These are phyloP conservation scores for Isoperla grammatica DNA, from an alignment of 2,888 invertebrate genomes.

Conservation along the genomic window DNA sequence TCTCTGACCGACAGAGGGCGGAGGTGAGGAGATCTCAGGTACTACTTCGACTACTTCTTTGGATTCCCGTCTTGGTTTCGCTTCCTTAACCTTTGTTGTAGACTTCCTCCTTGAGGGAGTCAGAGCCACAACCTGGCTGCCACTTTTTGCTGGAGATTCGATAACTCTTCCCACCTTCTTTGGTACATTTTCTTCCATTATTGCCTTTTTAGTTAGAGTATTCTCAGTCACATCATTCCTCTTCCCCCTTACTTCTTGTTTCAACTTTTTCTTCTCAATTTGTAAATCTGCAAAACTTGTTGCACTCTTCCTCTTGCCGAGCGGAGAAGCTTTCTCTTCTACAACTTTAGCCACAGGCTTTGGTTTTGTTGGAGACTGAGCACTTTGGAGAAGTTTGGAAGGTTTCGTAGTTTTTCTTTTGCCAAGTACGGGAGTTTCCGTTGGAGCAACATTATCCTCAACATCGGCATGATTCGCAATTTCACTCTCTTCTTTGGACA, in stretches of 20 bases:
- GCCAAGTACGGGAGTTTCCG: constrained; percentile 25
- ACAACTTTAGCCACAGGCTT: not conserved
- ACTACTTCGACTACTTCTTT: constrained; percentile 2
- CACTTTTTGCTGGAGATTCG: not conserved
- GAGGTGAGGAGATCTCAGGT: constrained; percentile 5
- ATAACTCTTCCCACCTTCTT: not conserved
- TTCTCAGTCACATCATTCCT: not conserved
- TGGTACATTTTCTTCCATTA: not conserved
- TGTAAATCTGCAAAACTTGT: no score
- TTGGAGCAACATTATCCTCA: constrained; percentile 27
- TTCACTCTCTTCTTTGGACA: constrained; percentile 26
- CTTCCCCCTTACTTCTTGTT: not conserved
- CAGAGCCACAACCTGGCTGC: not conserved
- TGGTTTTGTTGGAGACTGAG: constrained; percentile 3
- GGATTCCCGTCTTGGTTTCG: not conserved
- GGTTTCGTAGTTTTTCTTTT: constrained; percentile 16
- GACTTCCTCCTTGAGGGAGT: not conserved
- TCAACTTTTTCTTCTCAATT: constrained; percentile 13
- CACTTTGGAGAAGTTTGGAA: constrained; percentile 15
- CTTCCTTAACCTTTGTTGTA: not conserved
- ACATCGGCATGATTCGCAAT: constrained; percentile 27
- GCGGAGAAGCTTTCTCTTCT: no score
- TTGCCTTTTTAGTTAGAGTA: no score
- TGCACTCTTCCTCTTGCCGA: no score
- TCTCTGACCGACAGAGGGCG: not conserved